phyloP scores from a whole-genome alignment of 2,113 vertebrate genomes.

The Oreochromis aureus region DNA sequence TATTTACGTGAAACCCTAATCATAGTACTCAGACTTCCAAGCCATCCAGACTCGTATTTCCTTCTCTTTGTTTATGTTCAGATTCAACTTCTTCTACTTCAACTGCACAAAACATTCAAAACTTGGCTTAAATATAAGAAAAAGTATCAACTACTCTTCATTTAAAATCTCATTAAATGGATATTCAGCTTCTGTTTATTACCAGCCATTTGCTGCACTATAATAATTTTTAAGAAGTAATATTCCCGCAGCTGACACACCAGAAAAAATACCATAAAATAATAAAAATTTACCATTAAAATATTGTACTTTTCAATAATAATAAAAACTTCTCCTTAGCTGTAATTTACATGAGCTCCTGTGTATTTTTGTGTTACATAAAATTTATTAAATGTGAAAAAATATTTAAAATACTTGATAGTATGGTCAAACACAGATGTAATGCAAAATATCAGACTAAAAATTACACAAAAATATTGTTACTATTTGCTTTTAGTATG shows the following conservation, averaged over 20 bases:
- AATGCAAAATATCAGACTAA: not conserved
- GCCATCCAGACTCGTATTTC: not conserved
- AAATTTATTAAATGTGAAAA: not conserved
- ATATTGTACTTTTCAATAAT: not conserved
- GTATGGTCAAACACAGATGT: not conserved
- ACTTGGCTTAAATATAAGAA: not conserved
- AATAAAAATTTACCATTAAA: not conserved
- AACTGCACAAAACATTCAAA: not conserved
- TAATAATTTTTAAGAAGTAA: not conserved
- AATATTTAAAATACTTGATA: not conserved
- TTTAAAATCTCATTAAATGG: not conserved
- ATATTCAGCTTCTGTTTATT: not conserved
- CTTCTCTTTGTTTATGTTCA: not conserved
- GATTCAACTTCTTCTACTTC: not conserved
- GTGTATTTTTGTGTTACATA: not conserved
- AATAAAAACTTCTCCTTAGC: not conserved
- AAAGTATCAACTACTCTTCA: not conserved
- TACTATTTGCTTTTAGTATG: not conserved
- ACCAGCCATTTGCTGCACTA: not conserved
- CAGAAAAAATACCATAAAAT: not conserved
- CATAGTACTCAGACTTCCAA: not conserved
- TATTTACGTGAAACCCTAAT: not conserved
- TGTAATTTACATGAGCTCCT: not conserved
- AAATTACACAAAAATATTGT: not conserved
- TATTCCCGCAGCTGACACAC: not conserved